Percentiles rank a stretch among this genome's conserved stretches.
These are phyloP conservation scores for Chroicocephalus ridibundus DNA, from an alignment of 2,113 vertebrate species.

Conservation along the genomic window DNA sequence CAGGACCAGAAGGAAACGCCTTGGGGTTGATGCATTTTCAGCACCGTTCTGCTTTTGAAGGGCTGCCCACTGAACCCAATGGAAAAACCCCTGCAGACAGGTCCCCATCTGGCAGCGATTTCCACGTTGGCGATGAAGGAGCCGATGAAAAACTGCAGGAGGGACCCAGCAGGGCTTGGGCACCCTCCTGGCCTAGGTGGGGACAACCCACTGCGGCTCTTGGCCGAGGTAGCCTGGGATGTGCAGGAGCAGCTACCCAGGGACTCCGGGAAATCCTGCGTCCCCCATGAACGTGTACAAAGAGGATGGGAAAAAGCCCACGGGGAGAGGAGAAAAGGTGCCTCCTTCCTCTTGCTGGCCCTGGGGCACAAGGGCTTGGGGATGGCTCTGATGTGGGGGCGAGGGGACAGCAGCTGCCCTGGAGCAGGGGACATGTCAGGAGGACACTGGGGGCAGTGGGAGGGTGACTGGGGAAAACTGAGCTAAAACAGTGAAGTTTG, in stretches of 20 bases:
- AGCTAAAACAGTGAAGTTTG: neutral
- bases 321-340: neutral
- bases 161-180: neutral
- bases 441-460: neutral
- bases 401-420: neutral
- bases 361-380: neutral
- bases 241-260: neutral
- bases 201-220: neutral
- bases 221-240: neutral
- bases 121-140: neutral
- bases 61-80: neutral
- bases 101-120: neutral
- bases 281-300: rapidly evolving
- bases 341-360: neutral
- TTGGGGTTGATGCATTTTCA: neutral
- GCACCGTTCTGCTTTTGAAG: neutral
- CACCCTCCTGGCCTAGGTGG: neutral
- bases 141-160: neutral
- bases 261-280: neutral
- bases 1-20: neutral
- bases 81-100: neutral
- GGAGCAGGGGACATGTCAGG: neutral
- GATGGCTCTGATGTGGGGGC: neutral
- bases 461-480: neutral
- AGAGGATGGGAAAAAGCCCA: neutral